Percentiles rank a stretch among this genome's conserved stretches.
Conservation (phyloP, 2,888 invertebrate species). For the Papilio gigon region DNA sequence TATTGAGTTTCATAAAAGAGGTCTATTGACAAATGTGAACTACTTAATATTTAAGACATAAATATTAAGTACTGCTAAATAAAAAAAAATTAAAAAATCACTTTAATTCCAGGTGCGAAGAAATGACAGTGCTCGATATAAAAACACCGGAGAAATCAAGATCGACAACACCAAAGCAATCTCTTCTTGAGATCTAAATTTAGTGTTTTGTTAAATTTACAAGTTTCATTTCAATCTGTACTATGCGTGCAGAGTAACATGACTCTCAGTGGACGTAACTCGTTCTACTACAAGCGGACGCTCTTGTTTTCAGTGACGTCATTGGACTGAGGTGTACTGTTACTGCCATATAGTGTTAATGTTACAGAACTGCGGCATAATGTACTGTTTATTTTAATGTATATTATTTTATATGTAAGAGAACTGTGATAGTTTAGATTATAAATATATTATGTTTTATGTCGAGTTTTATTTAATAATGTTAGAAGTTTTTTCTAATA, state of each 20-base stretch:
- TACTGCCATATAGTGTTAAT: slow-evolving; percentile 2
- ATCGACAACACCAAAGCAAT: slow-evolving; percentile 69
- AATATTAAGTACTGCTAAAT: slow-evolving; percentile 9
- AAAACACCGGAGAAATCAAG: slow-evolving; percentile 65
- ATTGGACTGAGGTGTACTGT: not conserved
- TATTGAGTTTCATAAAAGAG: not conserved
- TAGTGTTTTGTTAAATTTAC: slow-evolving; percentile 37
- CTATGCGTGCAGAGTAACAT: slow-evolving; percentile 52
- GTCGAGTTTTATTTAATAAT: slow-evolving; percentile 1
- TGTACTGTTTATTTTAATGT: slow-evolving; percentile 14
- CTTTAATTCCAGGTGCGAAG: slow-evolving; percentile 70
- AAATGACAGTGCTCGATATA: slow-evolving; percentile 72
- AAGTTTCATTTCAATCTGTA: slow-evolving; percentile 48
- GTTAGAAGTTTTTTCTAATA: slow-evolving; percentile 23
- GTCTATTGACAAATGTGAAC: too few relatives aligned
- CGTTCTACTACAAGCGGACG: not conserved
- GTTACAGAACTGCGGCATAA: slow-evolving; percentile 8
- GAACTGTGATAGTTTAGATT: slow-evolving; percentile 78
- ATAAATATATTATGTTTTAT: slow-evolving; percentile 50
- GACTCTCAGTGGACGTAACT: not conserved
- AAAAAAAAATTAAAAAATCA: slow-evolving; percentile 16
- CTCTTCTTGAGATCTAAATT: slow-evolving; percentile 69
- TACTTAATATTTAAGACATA: too few relatives aligned
- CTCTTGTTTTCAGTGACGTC: not conserved
- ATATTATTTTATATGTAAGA: slow-evolving; percentile 62